Conservation (phyloP, 2,797 vertebrate genomes). For the Philypnodon macrostomus region DNA sequence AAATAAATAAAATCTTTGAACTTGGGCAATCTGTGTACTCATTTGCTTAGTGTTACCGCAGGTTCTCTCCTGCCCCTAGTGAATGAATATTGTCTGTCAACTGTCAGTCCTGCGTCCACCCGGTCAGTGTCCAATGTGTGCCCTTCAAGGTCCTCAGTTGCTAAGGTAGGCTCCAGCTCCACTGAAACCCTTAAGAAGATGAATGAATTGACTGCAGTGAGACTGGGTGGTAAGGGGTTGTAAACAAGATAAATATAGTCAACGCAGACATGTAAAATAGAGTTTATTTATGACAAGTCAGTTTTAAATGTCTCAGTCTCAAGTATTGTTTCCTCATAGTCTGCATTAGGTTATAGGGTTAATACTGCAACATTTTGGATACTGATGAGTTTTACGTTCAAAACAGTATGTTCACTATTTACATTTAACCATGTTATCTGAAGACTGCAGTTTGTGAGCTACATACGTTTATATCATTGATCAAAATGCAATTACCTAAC, state of each 20-base stretch:
- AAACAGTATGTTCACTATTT: neutral
- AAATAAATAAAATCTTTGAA: constrained; percentile 85
- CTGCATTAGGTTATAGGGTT: neutral
- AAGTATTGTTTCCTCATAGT: constrained; percentile 6
- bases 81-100: too few species aligned
- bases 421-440: neutral
- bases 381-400: too few species aligned
- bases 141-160: too few species aligned
- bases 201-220: too few species aligned
- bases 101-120: too few species aligned
- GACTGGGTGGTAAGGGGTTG: too few species aligned
- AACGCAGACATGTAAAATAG: neutral
- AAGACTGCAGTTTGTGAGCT: constrained; percentile 26
- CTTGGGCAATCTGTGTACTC: constrained; percentile 54
- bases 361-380: neutral
- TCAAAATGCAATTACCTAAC: constrained; percentile 36
- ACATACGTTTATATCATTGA: constrained; percentile 42
- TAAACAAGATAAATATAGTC: neutral
- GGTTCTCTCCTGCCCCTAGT: too few species aligned
- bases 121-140: too few species aligned
- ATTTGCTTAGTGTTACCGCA: too few species aligned
- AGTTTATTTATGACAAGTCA: constrained; percentile 11
- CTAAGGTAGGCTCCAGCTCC: too few species aligned
- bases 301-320: constrained; percentile 2
- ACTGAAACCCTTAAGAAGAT: too few species aligned